phyloP scores from a whole-genome alignment of 2,113 vertebrate genomes.

The Clarias macrocephalus region DNA sequence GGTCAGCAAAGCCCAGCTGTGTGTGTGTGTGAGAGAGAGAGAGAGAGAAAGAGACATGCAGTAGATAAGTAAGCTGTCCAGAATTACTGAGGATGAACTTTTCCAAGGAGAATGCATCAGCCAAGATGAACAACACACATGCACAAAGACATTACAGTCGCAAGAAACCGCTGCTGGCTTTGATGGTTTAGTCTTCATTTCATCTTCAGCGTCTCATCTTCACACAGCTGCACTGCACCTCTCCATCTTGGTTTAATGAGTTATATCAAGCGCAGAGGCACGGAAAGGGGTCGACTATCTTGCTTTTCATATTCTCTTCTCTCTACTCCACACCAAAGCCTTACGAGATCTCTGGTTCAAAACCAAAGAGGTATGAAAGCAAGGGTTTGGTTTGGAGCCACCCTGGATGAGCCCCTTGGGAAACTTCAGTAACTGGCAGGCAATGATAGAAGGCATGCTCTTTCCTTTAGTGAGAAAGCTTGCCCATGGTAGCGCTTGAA shows the following conservation, averaged over 20 bases:
- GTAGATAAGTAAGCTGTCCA: neutral
- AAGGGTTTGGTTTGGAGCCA: neutral
- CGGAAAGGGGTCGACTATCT: neutral
- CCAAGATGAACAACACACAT: slow-evolving; percentile 16
- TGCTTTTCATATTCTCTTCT: slow-evolving; percentile 9
- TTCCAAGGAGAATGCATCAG: neutral
- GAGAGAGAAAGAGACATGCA: neutral
- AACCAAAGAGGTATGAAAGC: neutral
- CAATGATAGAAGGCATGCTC: neutral
- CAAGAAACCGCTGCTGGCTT: neutral
- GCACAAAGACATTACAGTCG: neutral
- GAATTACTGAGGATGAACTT: neutral
- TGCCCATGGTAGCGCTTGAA: neutral
- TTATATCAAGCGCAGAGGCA: neutral
- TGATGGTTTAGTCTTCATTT: slow-evolving; percentile 15
- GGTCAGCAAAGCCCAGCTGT: slow-evolving; percentile 95
- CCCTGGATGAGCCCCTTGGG: neutral
- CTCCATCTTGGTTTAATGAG: slow-evolving; percentile 21
- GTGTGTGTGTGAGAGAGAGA: too few species aligned
- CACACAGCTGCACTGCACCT: neutral
- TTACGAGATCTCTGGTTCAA: neutral
- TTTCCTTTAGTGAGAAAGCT: slow-evolving; percentile 1
- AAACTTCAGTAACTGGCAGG: slow-evolving; percentile 11
- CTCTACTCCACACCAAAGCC: neutral
- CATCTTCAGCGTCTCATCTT: neutral